Evolutionary conservation across 1,140 invertebrate species (phyloP), one percentile per base, ranked within the genome.

Genomic region (Eciton burchellii): DNA sequence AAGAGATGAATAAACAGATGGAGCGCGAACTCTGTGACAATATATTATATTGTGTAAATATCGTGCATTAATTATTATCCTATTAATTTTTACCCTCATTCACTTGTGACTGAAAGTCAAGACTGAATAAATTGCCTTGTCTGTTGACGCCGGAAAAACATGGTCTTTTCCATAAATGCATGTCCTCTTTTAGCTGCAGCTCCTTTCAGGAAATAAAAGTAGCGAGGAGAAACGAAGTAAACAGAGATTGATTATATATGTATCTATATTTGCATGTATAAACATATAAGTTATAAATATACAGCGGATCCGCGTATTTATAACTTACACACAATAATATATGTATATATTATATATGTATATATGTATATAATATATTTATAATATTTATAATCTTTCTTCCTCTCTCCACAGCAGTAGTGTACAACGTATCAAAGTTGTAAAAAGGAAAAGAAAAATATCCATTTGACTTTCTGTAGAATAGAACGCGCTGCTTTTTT

Each of bases 21-120:
- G 84, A 82, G 73, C 86, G 70, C 71, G 56, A 91, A 87, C 63
- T n/a, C n/a, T 90, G 82, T 91, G 89, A 92, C 90, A 90, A 92
- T 92, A 92, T 88, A 86, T 86, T 88, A 76, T 90, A 88, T 88
- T 90, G 77, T 84, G 90, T 89, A 88, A 81, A 60, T 54, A 29
- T 26, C 43, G 52, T 71, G 19, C 62, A 60, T 76, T 76, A 54
- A 43, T 81, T 84, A 19, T 49, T 35, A 11, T 12, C n/a, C n/a
- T n/a, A n/a, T n/a, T n/a, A n/a, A n/a, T n/a, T n/a, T n/a, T n/a
- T n/a, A 52, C n/a, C 35, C 63, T 26, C 6, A 35, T 21, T 45
- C 35, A 49, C 26, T 68, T 1, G 11, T 19, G 49, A 43, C 16
- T 16, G n/a, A n/a, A n/a, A n/a, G n/a, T n/a, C n/a, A n/a, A n/a